Evolutionary conservation across 2,113 vertebrate species (phyloP), one percentile per base, ranked within the genome.

Genomic region (Xiphias gladius): DNA sequence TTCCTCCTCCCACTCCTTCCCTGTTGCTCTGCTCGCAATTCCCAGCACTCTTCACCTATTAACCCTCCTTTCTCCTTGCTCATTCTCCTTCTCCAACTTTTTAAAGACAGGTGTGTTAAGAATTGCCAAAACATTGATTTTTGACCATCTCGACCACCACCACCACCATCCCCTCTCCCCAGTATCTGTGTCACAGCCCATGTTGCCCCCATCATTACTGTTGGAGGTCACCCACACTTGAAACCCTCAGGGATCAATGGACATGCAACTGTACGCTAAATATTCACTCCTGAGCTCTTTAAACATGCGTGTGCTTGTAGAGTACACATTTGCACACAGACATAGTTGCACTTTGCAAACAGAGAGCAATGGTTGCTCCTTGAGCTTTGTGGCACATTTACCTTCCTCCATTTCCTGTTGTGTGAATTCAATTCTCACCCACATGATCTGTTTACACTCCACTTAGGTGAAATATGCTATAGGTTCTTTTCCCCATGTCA

Each of bases 351-450:
- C 66, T 50, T 50, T 39, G 66, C 73, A 72, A 71, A 35, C 72
- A 50, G 61, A 85, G 86, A 87, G 89, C 88, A 92, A 89, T 77
- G 93, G 94, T 93, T 93, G 93, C 95, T 94, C 12, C 65, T 58
- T 24, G 52, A 69, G 74, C 84, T 86, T 71, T 41, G 79, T 58
- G 20, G 81, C 90, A 85, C 84, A 86, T 85, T 81, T 73, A 70
- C 80, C 69, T 78, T 30, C 75, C 85, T 86, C 79, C 72, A 79
- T 90, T 89, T 89, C 76, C 76, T 61, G 50, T 93, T 94, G 96
- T 96, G 97, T 80, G 96, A 97, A 97, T 98, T 98, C 97, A 98
- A 99, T 99, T 99, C 96, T 96, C 97, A 98, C 97, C 97, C 96
- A 94, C 95, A 96, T 96, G 94, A 96, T 95, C 92, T 95, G 95